Evolutionary conservation across 2,797 vertebrate genomes (phyloP).

Genomic region (Masticophis lateralis): DNA sequence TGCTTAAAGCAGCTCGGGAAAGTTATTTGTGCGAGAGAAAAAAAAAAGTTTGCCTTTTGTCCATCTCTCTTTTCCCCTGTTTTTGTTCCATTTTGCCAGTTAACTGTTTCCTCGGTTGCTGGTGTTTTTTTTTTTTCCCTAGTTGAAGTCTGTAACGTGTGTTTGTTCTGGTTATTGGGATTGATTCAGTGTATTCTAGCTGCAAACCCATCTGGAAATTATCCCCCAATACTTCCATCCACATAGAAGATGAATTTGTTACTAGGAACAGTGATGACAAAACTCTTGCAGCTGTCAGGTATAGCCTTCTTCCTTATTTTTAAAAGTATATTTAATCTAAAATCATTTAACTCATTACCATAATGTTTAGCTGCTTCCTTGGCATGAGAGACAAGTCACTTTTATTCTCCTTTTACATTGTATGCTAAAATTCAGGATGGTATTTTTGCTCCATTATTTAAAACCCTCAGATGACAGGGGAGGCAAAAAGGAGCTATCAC

Average conservation of each 20-base stretch:
- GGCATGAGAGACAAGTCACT: neutral
- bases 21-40: neutral
- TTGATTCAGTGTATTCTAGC: neutral
- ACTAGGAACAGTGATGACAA: neutral
- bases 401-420: conserved; percentile 18
- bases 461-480: conserved; percentile 17
- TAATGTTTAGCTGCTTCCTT: neutral
- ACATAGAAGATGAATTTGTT: neutral
- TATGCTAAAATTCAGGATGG: neutral
- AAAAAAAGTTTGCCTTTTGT: neutral
- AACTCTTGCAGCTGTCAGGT: neutral
- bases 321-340: neutral
- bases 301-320: neutral
- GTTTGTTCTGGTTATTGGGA: neutral
- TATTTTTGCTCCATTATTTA: conserved; percentile 33
- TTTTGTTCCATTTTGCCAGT: neutral
- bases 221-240: neutral
- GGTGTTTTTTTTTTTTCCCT: neutral
- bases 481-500: conserved; percentile 36
- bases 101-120: neutral
- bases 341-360: neutral
- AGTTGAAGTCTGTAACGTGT: neutral
- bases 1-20: neutral
- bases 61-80: neutral
- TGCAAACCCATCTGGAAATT: neutral